Percentiles rank a stretch among this genome's conserved stretches.
These are phyloP conservation scores for Psophia crepitans DNA, from an alignment of 2,113 vertebrate genomes.

Conservation along the genomic window DNA sequence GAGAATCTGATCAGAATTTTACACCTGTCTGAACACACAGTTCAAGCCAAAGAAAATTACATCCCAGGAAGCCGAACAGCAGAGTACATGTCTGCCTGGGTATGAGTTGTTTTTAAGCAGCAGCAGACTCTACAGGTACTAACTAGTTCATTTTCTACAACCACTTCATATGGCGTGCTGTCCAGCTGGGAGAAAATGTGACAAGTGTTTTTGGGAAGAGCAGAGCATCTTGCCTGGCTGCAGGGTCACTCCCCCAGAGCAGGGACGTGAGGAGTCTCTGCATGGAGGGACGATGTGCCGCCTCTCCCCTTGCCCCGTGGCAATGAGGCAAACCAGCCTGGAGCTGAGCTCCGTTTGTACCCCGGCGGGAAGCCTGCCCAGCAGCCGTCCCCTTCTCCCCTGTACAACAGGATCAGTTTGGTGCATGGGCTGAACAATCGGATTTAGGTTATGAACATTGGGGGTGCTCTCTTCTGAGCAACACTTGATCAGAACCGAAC, in stretches of 20 bases:
- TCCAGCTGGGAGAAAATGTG: not conserved
- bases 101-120: not conserved
- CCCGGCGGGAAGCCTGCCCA: not conserved
- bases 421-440: not conserved
- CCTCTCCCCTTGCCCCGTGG: accelerated
- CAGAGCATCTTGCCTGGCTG: not conserved
- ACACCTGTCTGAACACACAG: not conserved
- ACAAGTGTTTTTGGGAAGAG: not conserved
- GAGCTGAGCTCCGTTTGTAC: not conserved
- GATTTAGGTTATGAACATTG: not conserved
- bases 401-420: not conserved
- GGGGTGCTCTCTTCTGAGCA: not conserved
- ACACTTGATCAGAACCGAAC: not conserved
- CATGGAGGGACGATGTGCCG: accelerated
- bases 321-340: not conserved
- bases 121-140: not conserved
- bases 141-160: not conserved
- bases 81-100: not conserved
- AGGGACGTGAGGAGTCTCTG: not conserved
- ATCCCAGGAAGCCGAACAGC: not conserved
- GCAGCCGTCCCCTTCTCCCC: not conserved
- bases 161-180: not conserved
- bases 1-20: not conserved
- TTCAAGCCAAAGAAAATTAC: not conserved
- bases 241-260: not conserved